These are phyloP conservation scores for Bombycilla garrulus DNA, from an alignment of 2,113 vertebrate genomes.

Conservation along the genomic window DNA sequence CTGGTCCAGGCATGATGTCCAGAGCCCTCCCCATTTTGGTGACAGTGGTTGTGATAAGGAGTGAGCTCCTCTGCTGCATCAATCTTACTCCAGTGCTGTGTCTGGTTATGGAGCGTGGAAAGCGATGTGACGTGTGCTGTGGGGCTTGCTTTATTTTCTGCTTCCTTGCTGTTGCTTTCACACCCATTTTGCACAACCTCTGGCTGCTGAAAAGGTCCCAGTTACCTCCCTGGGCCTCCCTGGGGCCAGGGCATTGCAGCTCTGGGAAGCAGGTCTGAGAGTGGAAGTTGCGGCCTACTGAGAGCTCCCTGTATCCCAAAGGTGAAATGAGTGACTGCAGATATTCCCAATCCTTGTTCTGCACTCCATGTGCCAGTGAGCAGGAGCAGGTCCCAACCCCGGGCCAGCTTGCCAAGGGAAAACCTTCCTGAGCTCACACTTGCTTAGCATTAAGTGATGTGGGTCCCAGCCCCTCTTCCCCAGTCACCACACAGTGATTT, in stretches of 20 bases:
- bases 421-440: neutral
- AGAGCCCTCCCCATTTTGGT: neutral
- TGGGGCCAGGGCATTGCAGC: neutral
- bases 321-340: neutral
- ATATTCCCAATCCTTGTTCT: rapidly evolving
- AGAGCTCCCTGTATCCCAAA: neutral
- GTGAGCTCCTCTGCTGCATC: neutral
- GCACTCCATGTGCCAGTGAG: neutral
- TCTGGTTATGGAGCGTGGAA: neutral
- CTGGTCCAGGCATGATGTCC: neutral
- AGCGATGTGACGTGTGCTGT: rapidly evolving
- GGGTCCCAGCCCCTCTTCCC: neutral
- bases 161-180: neutral
- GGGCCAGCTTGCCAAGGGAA: neutral
- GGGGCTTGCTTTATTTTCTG: neutral
- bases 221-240: neutral
- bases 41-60: neutral
- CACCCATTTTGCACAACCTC: neutral
- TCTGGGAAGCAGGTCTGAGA: neutral
- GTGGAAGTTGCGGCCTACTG: neutral
- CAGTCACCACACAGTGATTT: neutral
- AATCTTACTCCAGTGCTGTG: neutral
- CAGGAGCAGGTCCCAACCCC: neutral
- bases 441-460: neutral
- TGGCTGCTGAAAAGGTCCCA: neutral